Conservation (phyloP, 2,113 vertebrate species). For the Labrus mixtus region DNA sequence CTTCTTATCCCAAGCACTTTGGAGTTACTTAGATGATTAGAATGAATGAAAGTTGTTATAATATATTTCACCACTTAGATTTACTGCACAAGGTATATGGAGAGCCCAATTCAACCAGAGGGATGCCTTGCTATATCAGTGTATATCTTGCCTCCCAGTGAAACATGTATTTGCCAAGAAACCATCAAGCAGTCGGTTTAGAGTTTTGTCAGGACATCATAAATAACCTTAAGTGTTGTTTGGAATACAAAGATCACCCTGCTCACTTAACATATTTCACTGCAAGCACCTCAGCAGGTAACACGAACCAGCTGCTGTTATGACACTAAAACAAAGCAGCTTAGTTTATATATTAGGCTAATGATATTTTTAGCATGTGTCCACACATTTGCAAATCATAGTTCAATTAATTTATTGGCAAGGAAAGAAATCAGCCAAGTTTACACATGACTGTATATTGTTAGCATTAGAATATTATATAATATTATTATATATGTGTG, state of each 20-base stretch:
- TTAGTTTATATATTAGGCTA: neutral
- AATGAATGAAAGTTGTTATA: neutral
- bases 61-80: constrained; percentile 9
- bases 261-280: neutral
- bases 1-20: constrained; percentile 26
- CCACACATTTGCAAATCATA: too few relatives aligned
- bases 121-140: constrained; percentile 5
- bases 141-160: constrained; percentile 14
- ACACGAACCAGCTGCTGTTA: neutral
- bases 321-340: neutral
- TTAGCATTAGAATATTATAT: too few relatives aligned
- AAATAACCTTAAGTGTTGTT: constrained; percentile 31
- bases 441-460: too few relatives aligned
- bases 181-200: neutral
- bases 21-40: neutral
- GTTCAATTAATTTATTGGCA: too few relatives aligned
- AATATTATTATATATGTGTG: too few relatives aligned
- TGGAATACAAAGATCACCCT: neutral
- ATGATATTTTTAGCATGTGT: too few relatives aligned
- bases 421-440: too few relatives aligned
- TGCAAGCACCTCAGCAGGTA: neutral
- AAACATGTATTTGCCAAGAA: neutral
- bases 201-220: constrained; percentile 11
- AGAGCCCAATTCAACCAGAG: neutral
- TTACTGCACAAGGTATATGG: constrained; percentile 8